These are phyloP conservation scores for Triplophysa yarkandensis DNA, from an alignment of 2,797 vertebrate species.

Conservation along the genomic window DNA sequence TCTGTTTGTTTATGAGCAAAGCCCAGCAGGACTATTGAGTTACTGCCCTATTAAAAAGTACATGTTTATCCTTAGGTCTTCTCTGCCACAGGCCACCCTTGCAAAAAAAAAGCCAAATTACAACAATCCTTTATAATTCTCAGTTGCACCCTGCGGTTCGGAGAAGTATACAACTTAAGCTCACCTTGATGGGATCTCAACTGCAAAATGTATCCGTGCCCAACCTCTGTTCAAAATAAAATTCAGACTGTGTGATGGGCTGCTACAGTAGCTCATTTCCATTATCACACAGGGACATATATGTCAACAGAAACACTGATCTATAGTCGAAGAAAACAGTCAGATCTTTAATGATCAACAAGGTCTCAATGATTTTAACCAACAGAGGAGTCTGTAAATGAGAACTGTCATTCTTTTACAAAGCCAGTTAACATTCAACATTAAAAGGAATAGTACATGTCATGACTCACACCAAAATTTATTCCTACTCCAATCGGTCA, in stretches of 20 bases:
- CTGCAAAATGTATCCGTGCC: constrained; percentile 54
- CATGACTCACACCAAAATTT: too few species aligned
- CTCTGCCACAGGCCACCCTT: constrained; percentile 69
- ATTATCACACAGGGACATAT: not conserved
- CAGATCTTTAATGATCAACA: not conserved
- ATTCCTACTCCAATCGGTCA: too few species aligned
- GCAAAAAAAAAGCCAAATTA: constrained; percentile 74
- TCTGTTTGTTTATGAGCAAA: constrained; percentile 52
- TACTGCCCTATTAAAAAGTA: constrained; percentile 78
- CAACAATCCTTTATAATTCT: constrained; percentile 74
- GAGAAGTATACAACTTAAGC: constrained; percentile 59
- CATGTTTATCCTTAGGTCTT: constrained; percentile 67
- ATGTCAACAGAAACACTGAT: not conserved
- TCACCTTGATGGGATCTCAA: constrained; percentile 39
- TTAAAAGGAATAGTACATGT: not conserved
- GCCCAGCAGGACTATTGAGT: constrained; percentile 75
- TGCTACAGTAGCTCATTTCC: not conserved
- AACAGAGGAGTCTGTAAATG: too few species aligned
- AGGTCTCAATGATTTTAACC: too few species aligned
- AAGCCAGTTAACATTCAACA: not conserved
- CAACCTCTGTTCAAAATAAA: not conserved
- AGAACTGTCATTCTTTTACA: constrained; percentile 1
- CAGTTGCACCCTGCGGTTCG: constrained; percentile 63
- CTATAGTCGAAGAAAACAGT: not conserved
- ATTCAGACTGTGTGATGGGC: not conserved